Conservation (phyloP, 2,113 vertebrate genomes). For the human (Homo sapiens) region GRCh38 chr7:21495501-21496000, state of each 20-base stretch:
- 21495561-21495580: background rate
- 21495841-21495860: background rate
- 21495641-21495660: background rate
- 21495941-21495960: background rate
- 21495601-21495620: background rate
- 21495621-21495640: background rate
- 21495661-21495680: background rate
- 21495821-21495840: background rate
- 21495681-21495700: background rate
- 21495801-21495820: background rate
- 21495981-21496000: background rate
- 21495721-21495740: background rate
- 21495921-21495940: constrained; percentile 24
- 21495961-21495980: background rate
- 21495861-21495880: background rate
- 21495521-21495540: background rate
- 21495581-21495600: background rate
- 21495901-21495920: background rate
- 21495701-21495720: background rate
- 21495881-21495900: background rate
- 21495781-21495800: background rate
- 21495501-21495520: background rate
- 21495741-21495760: background rate
- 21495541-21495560: background rate
- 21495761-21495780: background rate